Evolutionary conservation across 2,797 vertebrate genomes (phyloP).

Genomic region (Steatocranus sp.): DNA sequence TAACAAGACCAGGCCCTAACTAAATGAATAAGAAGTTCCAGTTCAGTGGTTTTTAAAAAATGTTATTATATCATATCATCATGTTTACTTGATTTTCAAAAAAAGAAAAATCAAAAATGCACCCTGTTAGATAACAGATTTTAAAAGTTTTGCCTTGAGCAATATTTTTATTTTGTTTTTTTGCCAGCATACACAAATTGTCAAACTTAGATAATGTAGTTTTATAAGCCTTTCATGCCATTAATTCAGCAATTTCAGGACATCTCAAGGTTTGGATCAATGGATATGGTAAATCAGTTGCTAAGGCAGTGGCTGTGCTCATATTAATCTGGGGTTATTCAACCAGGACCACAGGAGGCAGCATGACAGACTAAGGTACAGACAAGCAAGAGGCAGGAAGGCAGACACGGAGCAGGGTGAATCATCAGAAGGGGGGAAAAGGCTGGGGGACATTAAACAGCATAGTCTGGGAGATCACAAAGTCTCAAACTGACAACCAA

Average conservation of each 20-base stretch:
- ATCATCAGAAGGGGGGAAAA: conserved; percentile 36
- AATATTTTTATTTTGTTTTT: not conserved
- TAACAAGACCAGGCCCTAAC: not conserved
- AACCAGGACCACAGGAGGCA: conserved; percentile 34
- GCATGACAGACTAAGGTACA: conserved; percentile 25
- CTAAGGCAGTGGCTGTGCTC: conserved; percentile 35
- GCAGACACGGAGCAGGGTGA: conserved; percentile 38
- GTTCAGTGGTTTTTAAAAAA: not conserved
- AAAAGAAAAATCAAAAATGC: not conserved
- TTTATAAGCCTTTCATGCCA: conserved; percentile 10
- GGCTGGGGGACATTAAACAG: conserved; percentile 25
- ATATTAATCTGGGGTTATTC: conserved; percentile 65
- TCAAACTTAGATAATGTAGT: conserved; percentile 25
- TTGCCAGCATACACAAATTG: not conserved
- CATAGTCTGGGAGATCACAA: conserved; percentile 25
- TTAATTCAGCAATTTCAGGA: conserved; percentile 13
- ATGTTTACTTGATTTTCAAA: not conserved
- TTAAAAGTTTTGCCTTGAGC: not conserved
- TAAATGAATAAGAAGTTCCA: not conserved
- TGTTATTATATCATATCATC: fast-evolving
- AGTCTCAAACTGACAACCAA: conserved; percentile 38
- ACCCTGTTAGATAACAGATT: not conserved
- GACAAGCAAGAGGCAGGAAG: conserved; percentile 2
- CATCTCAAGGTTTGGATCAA: conserved; percentile 56
- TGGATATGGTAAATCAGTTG: conserved; percentile 32